Base-by-base conservation (phyloP, 2,113 vertebrate species). In the Numenius arquata region DNA sequence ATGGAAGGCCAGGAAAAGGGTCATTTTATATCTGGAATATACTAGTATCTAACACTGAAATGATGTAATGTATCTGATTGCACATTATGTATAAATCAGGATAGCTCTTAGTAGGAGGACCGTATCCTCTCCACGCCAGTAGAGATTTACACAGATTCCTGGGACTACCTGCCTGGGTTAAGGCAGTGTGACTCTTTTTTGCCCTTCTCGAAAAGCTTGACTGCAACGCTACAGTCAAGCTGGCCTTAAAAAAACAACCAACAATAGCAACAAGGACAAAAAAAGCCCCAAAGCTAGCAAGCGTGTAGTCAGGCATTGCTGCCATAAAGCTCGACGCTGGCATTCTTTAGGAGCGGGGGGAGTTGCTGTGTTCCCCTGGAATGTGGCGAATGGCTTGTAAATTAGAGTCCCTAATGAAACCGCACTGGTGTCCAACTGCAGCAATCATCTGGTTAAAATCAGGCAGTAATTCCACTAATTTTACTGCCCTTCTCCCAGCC, bases 401-500 rank as follows among this genome's bases (percentile, higher is more conserved):
- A 99, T 99, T 99, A 99, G 98, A 98, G 98, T 97, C 98, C 98
- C 98, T 99, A 99, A 99, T 99, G 99, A 99, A 99, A 99, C 98
- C 96, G 97, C 97, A 97, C 98, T 98, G 99, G 98, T 99, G 99
- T 99, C 98, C 98, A 98, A 99, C 98, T 98, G 98, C 98, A 99
- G 98, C 98, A 99, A 99, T 99, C 99, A 99, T 99, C 99, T 99
- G 99, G 99, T 99, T 99, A 99, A 99, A 99, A 99, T 99, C 99
- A 99, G 98, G 98, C 98, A 98, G 99, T 99, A 99, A 99, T 99
- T 99, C 98, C 98, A 98, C 99, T 99, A 98, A 99, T 99, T 99
- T 99, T 98, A 98, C 98, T 97, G 97, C 98, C 98, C 97, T 98
- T 98, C 98, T 98, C 97, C 97, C 95, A 98, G 98, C 98, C 98